Evolutionary conservation across 2,797 vertebrate species (phyloP).

Genomic region (Notamacropus eugenii): DNA sequence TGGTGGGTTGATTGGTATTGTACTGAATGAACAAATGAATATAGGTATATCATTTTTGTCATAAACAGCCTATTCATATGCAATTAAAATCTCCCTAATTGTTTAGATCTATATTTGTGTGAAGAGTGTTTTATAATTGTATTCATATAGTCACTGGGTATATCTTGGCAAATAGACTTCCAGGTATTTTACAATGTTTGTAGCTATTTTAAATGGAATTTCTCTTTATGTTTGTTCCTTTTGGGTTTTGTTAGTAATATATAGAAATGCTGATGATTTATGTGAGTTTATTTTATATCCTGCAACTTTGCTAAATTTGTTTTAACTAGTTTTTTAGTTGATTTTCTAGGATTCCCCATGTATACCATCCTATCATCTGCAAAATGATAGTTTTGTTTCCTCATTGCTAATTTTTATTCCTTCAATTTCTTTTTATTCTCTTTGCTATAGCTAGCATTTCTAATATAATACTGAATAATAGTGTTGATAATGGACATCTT

Average conservation of each 20-base stretch:
- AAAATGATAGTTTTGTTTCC: background rate
- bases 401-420: background rate
- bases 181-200: no score
- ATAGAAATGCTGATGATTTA: background rate
- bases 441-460: background rate
- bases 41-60: no score
- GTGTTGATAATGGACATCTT: background rate
- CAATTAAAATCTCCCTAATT: no score
- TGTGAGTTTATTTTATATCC: background rate
- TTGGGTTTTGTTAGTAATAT: background rate
- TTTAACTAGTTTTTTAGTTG: background rate
- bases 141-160: no score
- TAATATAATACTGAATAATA: background rate
- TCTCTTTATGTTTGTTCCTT: background rate
- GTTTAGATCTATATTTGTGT: no score
- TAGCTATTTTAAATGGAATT: background rate
- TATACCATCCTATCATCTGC: background rate
- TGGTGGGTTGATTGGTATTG: no score
- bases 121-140: no score
- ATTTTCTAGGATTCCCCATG: background rate
- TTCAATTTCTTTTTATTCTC: background rate
- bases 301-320: background rate
- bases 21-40: no score
- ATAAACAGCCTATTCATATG: no score
- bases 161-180: no score